Base-by-base conservation (phyloP, 2,888 invertebrate genomes). In the Agrochola lychnidis region DNA sequence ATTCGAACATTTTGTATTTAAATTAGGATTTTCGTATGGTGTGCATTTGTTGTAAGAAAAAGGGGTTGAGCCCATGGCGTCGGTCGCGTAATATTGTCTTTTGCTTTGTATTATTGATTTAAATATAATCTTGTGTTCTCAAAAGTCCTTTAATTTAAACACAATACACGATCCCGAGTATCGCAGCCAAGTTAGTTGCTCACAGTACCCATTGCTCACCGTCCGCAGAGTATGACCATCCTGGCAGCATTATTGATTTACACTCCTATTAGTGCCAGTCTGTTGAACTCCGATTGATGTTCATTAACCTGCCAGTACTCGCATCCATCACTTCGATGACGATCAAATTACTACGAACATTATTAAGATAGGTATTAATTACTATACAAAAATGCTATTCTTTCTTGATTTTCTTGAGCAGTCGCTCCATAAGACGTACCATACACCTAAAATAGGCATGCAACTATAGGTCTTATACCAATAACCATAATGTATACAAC, bases 301-400 rank as follows among this genome's bases (percentile, higher is more conserved):
- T 71, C 69, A 76, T 73, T 70, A 68, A 69, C 62, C 59, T 48
- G 64, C 67, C 69, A 71, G n/a, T 42, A 57, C 16, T 14, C 12
- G 1, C 19, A 63, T 73, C 72, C 57, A 62, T 64, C 78, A 77
- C 40, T n/a, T 51, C 7, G 48, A 42, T 63, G 70, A 63, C 69
- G 71, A 85, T 86, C 83, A 81, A 78, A 79, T 85, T 79, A 85
- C 82, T 81, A 78, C 25, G 10, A 63, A 68, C 68, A 68, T 78
- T 48, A 72, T 82, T 76, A 25, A 57, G 56, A 77, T 68, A 71
- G 64, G 48, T 77, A 81, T 81, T 66, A 72, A 82, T 82, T 73
- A 73, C 62, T 67, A 57, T 63, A 72, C 69, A 62, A 70, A 69
- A 82, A 75, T 72, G 57, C 64, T 68, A 61, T 70, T 73, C 40